phyloP scores from a whole-genome alignment of 2,113 vertebrate species.

The Tetrao urogallus region DNA sequence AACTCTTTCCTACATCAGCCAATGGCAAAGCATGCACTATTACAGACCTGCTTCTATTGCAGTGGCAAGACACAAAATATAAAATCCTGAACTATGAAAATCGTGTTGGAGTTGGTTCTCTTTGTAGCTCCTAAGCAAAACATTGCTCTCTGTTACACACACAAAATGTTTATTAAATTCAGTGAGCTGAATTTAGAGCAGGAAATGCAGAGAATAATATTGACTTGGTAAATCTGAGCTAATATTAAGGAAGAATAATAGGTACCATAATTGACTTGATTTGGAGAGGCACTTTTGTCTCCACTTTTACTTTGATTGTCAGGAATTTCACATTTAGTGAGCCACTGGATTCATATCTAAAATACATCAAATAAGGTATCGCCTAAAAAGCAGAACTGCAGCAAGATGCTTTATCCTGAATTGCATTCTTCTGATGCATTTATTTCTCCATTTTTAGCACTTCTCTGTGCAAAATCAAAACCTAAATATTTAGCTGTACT shows the following conservation, averaged over 20 bases:
- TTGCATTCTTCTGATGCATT: not conserved
- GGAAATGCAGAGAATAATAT: not conserved
- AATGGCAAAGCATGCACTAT: not conserved
- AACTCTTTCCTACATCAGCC: not conserved
- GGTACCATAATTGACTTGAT: not conserved
- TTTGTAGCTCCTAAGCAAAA: not conserved
- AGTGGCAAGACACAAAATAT: not conserved
- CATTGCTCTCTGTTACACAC: not conserved
- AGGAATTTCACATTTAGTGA: not conserved
- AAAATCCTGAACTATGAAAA: not conserved
- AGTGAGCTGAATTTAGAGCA: not conserved
- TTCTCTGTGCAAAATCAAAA: slow-evolving; percentile 22
- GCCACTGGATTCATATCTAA: not conserved
- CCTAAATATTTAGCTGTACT: not conserved
- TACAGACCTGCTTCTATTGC: not conserved
- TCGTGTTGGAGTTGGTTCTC: not conserved
- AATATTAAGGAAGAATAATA: not conserved
- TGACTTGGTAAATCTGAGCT: not conserved
- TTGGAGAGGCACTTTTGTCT: not conserved
- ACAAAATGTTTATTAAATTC: not conserved
- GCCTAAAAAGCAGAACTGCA: not conserved
- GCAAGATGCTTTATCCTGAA: not conserved
- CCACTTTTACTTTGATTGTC: not conserved
- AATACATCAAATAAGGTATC: not conserved
- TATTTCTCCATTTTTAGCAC: not conserved